Conservation (phyloP, 2,888 invertebrate species). For the Steinernema scapterisci region DNA sequence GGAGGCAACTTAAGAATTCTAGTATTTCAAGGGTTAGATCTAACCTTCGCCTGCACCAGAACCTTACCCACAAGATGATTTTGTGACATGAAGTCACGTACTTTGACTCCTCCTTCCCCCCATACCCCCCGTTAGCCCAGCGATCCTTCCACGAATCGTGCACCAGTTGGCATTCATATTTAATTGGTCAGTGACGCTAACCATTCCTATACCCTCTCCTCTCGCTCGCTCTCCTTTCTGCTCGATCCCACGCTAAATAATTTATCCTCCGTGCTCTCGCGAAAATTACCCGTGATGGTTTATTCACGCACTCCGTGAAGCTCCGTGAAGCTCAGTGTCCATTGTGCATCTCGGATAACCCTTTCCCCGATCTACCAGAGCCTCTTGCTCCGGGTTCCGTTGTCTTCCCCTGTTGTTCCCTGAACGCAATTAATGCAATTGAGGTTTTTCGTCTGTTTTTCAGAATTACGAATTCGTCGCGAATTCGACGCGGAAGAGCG, state of each 20-base stretch:
- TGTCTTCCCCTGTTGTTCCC: background rate
- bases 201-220: background rate
- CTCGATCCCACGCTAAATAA: background rate
- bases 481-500: background rate
- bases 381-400: background rate
- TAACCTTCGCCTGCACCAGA: no score
- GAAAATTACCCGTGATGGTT: conserved; percentile 4
- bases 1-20: no score
- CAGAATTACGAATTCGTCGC: background rate
- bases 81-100: no score
- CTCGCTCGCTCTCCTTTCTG: background rate
- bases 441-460: conserved; percentile 9
- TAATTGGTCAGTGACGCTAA: no score
- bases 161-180: no score
- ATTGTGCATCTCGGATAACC: no score
- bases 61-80: no score
- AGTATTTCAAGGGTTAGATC: no score
- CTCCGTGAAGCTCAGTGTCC: no score
- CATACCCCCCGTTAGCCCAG: no score
- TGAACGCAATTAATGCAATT: conserved; percentile 5
- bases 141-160: no score
- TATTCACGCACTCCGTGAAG: background rate
- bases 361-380: background rate
- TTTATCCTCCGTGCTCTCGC: background rate
- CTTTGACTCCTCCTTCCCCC: no score